Evolutionary conservation across 2,113 vertebrate species (phyloP).

Genomic region (Geococcyx californianus): DNA sequence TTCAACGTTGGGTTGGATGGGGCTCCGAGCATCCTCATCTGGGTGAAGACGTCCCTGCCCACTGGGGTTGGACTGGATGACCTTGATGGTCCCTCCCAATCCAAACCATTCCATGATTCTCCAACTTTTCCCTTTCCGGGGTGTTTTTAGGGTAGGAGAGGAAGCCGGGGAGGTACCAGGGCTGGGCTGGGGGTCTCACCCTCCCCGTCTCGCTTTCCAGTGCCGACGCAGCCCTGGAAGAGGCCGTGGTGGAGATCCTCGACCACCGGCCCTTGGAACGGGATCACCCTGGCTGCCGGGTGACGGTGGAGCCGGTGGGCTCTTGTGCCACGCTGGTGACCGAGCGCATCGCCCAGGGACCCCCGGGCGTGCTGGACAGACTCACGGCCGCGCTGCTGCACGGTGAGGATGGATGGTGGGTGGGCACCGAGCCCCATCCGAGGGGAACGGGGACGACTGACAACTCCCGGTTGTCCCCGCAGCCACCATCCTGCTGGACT

Average conservation of each 20-base stretch:
- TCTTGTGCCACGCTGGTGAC: constrained; percentile 91
- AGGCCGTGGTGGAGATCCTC: constrained; percentile 84
- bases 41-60: too few species aligned
- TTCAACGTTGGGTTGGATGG: too few species aligned
- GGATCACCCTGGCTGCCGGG: constrained; percentile 61
- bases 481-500: constrained; percentile 90
- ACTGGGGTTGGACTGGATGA: too few species aligned
- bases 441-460: fast-evolving
- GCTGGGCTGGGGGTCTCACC: neutral
- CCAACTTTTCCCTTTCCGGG: fast-evolving
- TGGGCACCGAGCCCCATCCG: fast-evolving
- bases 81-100: too few species aligned
- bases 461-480: fast-evolving
- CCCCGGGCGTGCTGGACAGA: constrained; percentile 81
- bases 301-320: constrained; percentile 84
- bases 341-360: constrained; percentile 82
- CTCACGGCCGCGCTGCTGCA: constrained; percentile 83
- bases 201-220: constrained; percentile 30
- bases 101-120: too few species aligned
- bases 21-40: too few species aligned
- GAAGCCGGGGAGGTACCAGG: neutral
- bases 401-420: constrained; percentile 68
- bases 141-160: neutral
- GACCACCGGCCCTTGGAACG: constrained; percentile 87
- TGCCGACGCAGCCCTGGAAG: constrained; percentile 81